Evolutionary conservation across 2,797 vertebrate genomes (phyloP).

Genomic region (Poeciliopsis gracilis): DNA sequence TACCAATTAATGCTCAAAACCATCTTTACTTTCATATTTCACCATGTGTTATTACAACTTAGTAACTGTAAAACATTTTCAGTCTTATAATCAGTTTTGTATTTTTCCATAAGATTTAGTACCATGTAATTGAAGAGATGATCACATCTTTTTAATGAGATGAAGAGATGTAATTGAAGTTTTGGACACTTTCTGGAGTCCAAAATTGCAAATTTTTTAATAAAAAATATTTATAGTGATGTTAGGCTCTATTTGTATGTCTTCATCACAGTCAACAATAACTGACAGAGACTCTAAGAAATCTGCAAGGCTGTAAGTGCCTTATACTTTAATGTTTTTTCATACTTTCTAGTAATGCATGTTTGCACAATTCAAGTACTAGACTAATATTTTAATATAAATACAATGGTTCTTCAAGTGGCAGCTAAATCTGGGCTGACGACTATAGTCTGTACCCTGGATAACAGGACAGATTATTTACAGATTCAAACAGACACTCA

Average conservation of each 20-base stretch:
- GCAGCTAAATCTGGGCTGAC: background rate
- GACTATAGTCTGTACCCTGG: background rate
- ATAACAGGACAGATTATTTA: background rate
- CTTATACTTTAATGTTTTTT: background rate
- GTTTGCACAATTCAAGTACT: background rate
- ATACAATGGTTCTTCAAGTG: background rate
- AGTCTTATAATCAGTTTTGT: background rate
- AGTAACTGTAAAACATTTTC: background rate
- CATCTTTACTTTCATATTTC: background rate
- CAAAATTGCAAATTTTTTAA: conserved; percentile 6
- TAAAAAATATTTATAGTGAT: background rate
- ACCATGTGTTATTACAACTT: background rate
- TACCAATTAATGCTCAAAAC: background rate
- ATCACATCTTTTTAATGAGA: too few relatives aligned
- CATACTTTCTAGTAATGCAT: background rate
- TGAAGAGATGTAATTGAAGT: too few relatives aligned
- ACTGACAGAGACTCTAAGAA: too few relatives aligned
- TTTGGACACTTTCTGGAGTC: background rate
- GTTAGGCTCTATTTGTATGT: background rate
- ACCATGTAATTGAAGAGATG: background rate
- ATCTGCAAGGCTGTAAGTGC: background rate
- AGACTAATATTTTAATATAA: background rate
- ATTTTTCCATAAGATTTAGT: background rate
- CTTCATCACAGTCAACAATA: background rate
- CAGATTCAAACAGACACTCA: background rate